phyloP scores from a whole-genome alignment of 2,113 vertebrate genomes.

The Ageneiosus marmoratus region DNA sequence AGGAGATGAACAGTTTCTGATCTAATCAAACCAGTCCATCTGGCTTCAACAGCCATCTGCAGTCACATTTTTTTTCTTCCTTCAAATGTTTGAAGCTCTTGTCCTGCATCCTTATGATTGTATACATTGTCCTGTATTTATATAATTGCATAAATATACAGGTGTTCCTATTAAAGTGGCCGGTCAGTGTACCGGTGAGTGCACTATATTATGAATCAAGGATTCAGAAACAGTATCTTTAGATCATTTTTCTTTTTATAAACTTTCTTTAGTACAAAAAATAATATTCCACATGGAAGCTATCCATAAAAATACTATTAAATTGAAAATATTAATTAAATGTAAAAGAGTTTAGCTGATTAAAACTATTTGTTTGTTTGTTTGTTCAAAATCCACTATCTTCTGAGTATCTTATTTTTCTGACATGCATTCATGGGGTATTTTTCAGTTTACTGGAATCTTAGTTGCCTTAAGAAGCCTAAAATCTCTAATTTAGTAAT shows the following conservation, averaged over 20 bases:
- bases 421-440: background rate
- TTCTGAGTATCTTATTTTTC: background rate
- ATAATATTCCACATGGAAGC: no score
- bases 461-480: background rate
- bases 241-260: background rate
- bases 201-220: background rate
- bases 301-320: no score
- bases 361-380: no score
- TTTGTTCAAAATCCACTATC: background rate
- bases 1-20: background rate
- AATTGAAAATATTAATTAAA: background rate
- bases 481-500: background rate
- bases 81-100: background rate
- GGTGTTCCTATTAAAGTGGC: background rate
- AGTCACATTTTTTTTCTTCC: background rate
- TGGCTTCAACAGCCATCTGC: background rate
- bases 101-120: background rate
- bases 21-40: background rate
- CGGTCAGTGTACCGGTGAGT: no score
- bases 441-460: background rate
- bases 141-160: background rate
- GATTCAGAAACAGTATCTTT: background rate
- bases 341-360: background rate
- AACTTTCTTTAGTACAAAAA: background rate
- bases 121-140: background rate